Conservation (phyloP, 2,888 invertebrate species). For the Nephrotoma flavescens region DNA sequence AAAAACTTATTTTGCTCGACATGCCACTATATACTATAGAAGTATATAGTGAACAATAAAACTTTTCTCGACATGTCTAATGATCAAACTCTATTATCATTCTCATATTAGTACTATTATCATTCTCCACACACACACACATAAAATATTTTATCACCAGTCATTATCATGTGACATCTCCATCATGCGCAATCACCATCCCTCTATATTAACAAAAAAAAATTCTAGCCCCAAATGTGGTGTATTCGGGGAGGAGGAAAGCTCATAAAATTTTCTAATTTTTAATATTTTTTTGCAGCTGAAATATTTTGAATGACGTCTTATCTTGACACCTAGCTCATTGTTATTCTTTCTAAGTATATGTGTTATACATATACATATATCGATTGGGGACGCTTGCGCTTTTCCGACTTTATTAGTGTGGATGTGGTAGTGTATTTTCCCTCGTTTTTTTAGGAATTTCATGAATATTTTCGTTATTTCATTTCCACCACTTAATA, state of each 20-base stretch:
- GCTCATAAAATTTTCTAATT: neutral
- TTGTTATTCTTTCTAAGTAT: neutral
- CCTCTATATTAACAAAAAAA: neutral
- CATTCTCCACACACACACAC: neutral
- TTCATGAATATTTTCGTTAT: neutral
- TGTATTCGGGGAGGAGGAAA: neutral
- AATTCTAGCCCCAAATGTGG: neutral
- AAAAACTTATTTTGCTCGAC: neutral
- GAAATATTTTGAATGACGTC: neutral
- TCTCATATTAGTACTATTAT: neutral
- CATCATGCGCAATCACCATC: neutral
- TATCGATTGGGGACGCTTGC: neutral
- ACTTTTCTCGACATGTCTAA: neutral
- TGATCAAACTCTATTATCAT: neutral
- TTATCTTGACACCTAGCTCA: neutral
- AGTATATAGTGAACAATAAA: neutral
- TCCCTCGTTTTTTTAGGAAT: neutral
- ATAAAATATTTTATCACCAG: neutral
- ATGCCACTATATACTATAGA: neutral
- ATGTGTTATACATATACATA: neutral
- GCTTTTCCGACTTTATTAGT: neutral
- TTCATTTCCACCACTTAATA: neutral
- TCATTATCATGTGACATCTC: neutral
- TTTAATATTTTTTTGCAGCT: neutral
- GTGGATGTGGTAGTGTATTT: neutral